Conservation (phyloP, 2,113 vertebrate species). For the Dryoscopus gambensis region DNA sequence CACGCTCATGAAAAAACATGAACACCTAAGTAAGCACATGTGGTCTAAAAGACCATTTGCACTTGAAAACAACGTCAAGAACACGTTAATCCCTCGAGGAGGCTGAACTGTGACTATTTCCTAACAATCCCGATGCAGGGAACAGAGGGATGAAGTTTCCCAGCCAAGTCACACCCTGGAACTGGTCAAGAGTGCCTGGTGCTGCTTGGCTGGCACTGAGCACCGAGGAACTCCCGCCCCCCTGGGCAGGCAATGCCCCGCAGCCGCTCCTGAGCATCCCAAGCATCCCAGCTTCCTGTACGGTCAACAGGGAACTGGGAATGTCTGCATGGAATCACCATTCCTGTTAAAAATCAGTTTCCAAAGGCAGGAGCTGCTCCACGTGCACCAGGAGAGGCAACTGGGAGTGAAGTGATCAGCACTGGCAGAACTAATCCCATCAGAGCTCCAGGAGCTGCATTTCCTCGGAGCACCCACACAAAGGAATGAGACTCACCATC, state of each 20-base stretch:
- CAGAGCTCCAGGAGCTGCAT: not conserved
- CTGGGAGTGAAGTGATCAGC: not conserved
- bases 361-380: not conserved
- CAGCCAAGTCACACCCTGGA: not conserved
- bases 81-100: not conserved
- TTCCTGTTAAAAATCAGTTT: not conserved
- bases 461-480: not conserved
- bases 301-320: not conserved
- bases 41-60: not conserved
- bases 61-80: not conserved
- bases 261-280: not conserved
- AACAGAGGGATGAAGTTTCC: not conserved
- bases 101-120: not conserved
- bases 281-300: not conserved
- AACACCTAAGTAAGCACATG: not conserved
- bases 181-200: not conserved
- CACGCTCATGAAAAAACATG: not conserved
- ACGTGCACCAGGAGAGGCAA: not conserved
- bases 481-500: not conserved
- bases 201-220: not conserved
- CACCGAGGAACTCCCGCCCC: not conserved
- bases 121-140: not conserved
- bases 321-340: rapidly evolving
- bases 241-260: not conserved
- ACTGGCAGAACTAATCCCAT: not conserved